These are phyloP conservation scores for Dasyurus viverrinus DNA, from an alignment of 2,113 vertebrate genomes.

Conservation along the genomic window DNA sequence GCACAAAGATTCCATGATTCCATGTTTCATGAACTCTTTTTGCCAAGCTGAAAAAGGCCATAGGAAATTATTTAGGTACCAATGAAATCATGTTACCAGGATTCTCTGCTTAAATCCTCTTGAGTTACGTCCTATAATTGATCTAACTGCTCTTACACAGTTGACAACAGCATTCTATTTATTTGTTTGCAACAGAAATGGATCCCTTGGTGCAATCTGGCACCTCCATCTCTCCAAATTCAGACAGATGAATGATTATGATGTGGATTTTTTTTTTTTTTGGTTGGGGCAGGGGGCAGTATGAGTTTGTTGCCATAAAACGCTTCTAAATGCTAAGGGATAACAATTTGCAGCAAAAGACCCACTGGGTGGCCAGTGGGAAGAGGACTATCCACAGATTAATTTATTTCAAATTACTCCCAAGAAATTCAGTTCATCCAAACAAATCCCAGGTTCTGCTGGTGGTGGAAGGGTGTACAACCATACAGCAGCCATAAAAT, in stretches of 20 bases:
- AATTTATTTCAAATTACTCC: slow-evolving; percentile 65
- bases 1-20: background rate
- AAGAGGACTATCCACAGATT: background rate
- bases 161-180: background rate
- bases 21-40: background rate
- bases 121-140: background rate
- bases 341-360: background rate
- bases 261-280: background rate
- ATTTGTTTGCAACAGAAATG: background rate
- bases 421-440: slow-evolving; percentile 65
- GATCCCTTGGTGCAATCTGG: background rate
- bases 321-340: background rate
- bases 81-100: background rate
- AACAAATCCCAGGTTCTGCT: slow-evolving; percentile 42
- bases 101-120: background rate
- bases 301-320: slow-evolving; percentile 3
- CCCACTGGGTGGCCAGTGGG: slow-evolving; percentile 15
- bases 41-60: background rate
- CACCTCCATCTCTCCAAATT: background rate
- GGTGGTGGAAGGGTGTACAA: slow-evolving; percentile 5
- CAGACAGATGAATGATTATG: background rate
- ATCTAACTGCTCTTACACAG: background rate
- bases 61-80: rapidly evolving
- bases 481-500: slow-evolving; percentile 13
- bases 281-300: no score